These are phyloP conservation scores for Tribolium madens DNA, from an alignment of 1,140 invertebrate species.

Conservation along the genomic window DNA sequence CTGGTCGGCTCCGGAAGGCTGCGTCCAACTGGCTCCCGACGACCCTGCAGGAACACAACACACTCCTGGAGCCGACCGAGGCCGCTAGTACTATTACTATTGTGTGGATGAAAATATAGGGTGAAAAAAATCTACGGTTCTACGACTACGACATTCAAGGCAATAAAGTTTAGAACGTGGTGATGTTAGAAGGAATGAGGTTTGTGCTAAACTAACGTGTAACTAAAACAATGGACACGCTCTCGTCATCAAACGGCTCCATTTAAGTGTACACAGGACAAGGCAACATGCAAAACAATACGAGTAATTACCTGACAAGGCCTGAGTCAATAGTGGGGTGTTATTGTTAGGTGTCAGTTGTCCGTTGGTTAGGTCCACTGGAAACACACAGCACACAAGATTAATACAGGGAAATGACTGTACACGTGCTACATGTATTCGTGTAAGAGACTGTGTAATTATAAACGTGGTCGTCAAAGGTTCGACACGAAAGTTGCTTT, in stretches of 20 bases:
- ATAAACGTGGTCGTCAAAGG: conserved; percentile 19
- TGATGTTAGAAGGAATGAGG: not conserved
- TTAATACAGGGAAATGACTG: conserved; percentile 52
- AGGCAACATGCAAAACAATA: conserved; percentile 50
- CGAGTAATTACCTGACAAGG: conserved; percentile 85
- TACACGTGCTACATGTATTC: conserved; percentile 51
- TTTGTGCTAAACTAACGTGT: not conserved
- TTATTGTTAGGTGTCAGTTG: conserved; percentile 95
- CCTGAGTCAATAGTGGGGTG: conserved; percentile 92
- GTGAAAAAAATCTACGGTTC: not conserved
- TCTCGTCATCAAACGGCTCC: conserved; percentile 33
- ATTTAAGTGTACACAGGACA: conserved; percentile 23
- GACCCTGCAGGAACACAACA: conserved; percentile 59
- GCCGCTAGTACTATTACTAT: conserved; percentile 42
- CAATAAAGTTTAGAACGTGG: too few relatives aligned
- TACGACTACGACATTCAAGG: not conserved
- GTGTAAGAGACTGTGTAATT: conserved; percentile 53
- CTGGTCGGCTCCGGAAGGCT: conserved; percentile 60
- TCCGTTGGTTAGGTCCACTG: conserved; percentile 95
- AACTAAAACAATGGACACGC: conserved; percentile 38
- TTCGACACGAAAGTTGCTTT: conserved; percentile 30
- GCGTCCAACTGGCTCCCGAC: conserved; percentile 58
- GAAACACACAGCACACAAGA: conserved; percentile 72
- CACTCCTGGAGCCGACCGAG: conserved; percentile 60
- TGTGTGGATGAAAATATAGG: not conserved